Evolutionary conservation across 2,888 invertebrate genomes (phyloP).

Genomic region (Galeopsomyia nigrocyanea): DNA sequence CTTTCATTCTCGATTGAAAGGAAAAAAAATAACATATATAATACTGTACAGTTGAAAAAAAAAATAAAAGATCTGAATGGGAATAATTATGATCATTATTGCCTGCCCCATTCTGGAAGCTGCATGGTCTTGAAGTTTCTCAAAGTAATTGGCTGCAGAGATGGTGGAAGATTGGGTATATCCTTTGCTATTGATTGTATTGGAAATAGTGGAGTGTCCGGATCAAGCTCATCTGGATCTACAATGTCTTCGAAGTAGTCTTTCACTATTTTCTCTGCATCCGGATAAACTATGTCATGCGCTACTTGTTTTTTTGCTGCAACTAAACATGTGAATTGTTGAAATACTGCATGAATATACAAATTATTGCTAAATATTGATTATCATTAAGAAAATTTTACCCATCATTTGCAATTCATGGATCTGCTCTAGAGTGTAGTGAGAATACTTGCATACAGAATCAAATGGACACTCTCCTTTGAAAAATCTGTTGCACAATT

Average conservation of each 20-base stretch:
- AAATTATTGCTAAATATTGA: background rate
- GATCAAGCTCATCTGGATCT: conserved; percentile 60
- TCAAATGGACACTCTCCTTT: conserved; percentile 78
- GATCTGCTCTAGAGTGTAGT: conserved; percentile 76
- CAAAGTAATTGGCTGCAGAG: conserved; percentile 72
- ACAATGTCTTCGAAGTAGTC: conserved; percentile 61
- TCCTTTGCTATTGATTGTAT: conserved; percentile 65
- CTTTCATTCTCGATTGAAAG: no score
- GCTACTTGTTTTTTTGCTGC: conserved; percentile 47
- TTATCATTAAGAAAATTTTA: conserved; percentile 54
- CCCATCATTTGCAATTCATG: conserved; percentile 71
- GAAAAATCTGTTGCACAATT: conserved; percentile 74
- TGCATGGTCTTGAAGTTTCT: conserved; percentile 71
- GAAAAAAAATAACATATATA: background rate
- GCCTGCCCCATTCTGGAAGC: conserved; percentile 73
- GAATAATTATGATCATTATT: conserved; percentile 34
- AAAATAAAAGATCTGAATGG: conserved; percentile 12
- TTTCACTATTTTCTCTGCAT: conserved; percentile 55
- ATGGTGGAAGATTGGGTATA: conserved; percentile 74
- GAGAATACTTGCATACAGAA: conserved; percentile 77
- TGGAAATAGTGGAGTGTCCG: conserved; percentile 71
- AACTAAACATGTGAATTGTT: conserved; percentile 15
- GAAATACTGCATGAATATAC: conserved; percentile 1
- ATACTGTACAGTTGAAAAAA: conserved; percentile 1
- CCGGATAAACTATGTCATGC: conserved; percentile 50